Evolutionary conservation across 2,888 invertebrate genomes (phyloP), one percentile per base, ranked within the genome.

Genomic region (Eristalinus aeneus): DNA sequence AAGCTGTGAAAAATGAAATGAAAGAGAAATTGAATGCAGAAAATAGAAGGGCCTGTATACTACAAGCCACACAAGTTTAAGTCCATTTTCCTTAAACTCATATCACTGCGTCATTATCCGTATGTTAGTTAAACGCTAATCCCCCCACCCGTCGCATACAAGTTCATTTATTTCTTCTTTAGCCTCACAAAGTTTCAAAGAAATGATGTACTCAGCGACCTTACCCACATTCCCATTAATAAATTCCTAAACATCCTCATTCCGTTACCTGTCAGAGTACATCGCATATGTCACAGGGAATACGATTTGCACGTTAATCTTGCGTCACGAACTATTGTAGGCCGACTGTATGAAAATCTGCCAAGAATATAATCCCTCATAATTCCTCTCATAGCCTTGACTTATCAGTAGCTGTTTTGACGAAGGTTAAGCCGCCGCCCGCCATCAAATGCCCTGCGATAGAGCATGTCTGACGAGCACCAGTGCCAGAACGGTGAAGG

Each of bases 361-460:
- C 8, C 5, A 46, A 16, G 16, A 8, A 16, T 16, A 46, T 46
- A 16, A 46, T 53, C 72, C 22, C 32, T 60, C 72, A 34, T 72
- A 72, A 72, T 61, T 53, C 61, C 46, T 8, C 46, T 56, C 23
- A 27, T 56, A 16, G 22, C 23, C 34, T 23, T 16, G 46, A 63
- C 22, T 27, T n/a, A 63, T 74, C 36, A 20, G 56, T 56, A 67
- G 75, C 65, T 46, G 20, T 39, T 65, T 67, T 75, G 74, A 67
- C 58, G 74, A 58, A 56, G 74, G 74, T 75, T 67, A 67, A 58
- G 65, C 22, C 58, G 31, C 58, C 36, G 65, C 12, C 58, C 39
- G 39, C 36, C 31, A 0, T 56, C 23, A 36, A 22, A 23, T 67
- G 60, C 10, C 12, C 22, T 65, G 36, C 34, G 20, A 56, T 11